Evolutionary conservation across 2,113 vertebrate species (phyloP).

Genomic region (Rousettus leschenaultii): DNA sequence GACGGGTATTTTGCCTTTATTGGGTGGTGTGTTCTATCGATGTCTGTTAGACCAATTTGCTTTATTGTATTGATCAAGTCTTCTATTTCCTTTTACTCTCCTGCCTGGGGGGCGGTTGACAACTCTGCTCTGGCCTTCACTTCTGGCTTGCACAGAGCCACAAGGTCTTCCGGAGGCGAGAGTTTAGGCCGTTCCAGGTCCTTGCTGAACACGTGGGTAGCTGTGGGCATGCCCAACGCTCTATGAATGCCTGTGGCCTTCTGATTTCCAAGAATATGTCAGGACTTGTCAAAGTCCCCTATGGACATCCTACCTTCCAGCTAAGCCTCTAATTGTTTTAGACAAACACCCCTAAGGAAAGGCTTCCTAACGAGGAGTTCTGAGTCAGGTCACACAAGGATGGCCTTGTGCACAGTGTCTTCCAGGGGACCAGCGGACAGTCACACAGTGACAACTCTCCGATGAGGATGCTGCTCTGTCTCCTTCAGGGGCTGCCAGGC

Average conservation of each 20-base stretch:
- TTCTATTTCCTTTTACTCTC: not conserved
- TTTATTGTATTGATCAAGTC: not conserved
- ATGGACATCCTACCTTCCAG: not conserved
- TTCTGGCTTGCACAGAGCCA: not conserved
- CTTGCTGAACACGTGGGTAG: not conserved
- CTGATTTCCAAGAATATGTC: not conserved
- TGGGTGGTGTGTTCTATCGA: not conserved
- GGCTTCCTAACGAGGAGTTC: not conserved
- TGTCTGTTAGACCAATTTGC: not conserved
- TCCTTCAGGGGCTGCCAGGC: not conserved
- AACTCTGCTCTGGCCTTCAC: not conserved
- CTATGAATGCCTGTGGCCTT: not conserved
- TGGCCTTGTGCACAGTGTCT: not conserved
- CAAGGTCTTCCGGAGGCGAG: not conserved
- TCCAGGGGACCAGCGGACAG: not conserved
- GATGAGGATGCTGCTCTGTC: not conserved
- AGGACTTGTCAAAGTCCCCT: not conserved
- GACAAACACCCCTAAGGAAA: not conserved
- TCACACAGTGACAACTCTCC: not conserved
- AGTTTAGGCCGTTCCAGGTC: not conserved
- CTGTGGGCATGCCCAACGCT: not conserved
- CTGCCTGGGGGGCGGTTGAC: not conserved
- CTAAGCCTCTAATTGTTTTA: constrained; percentile 10
- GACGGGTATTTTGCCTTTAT: not conserved
- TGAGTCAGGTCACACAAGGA: not conserved